Base-by-base conservation (phyloP, 1,140 invertebrate genomes). In the Drepana arcuata region DNA sequence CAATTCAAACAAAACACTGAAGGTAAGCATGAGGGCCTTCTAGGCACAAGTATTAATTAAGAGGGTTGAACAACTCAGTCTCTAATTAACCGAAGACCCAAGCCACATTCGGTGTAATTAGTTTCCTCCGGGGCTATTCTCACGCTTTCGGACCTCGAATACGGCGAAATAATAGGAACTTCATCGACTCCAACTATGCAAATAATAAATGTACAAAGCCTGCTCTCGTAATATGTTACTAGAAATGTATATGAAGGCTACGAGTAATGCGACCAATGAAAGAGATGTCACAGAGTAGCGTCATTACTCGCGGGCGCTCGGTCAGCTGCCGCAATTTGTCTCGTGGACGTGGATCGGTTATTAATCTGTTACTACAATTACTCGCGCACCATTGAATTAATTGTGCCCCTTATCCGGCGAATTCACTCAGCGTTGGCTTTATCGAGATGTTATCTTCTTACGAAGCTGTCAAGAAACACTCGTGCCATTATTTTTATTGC, bases 71-170 rank as follows among this genome's bases (percentile, higher is more conserved):
- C 64, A 69, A 67, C 70, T 74, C 66, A 47, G 63, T 59, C 68
- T 81, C 74, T 81, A 81, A 81, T 81, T 81, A 81, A 81, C 70
- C 65, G 68, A 70, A 72, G 71, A 67, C 67, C 71, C 67, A 58
- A 53, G 65, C 71, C 71, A 66, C 69, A 77, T 74, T 72, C 61
- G 57, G 50, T 54, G 66, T 79, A 81, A 79, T 81, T 77, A 79
- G 70, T 77, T 77, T 63, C 66, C 73, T 74, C 61, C 46, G 67
- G 66, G 67, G 58, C 62, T 67, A 60, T 75, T 78, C 71, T 72
- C 71, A 80, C 65, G 71, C 61, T 65, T 55, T 72, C 53, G 61
- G 68, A 60, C 60, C 48, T 63, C 49, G 58, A 56, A 66, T 59
- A 56, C 28, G 37, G 47, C 41, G 31, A 44, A 63, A 61, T 70